Base-by-base conservation (phyloP, 2,888 invertebrate species). In the Euproctis similis region DNA sequence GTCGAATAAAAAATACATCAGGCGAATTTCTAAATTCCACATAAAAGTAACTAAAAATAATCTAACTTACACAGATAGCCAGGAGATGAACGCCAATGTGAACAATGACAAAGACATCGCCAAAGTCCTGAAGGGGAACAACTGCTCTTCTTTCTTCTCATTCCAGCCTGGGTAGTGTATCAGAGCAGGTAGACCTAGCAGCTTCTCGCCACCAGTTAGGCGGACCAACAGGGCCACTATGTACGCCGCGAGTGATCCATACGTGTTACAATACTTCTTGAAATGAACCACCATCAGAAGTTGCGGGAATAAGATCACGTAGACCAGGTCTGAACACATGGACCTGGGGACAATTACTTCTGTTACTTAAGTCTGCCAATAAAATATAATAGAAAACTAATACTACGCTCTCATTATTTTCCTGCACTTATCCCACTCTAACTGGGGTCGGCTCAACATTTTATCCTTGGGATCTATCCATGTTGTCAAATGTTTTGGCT, bases 241-340 rank as follows among this genome's bases (percentile, higher is more conserved):
- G 75, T 96, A 96, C 1, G 95, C 96, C 1, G 93, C 87, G 28
- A 99, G 85, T 21, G 97, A 97, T 17, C 98, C 98, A 75, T 99
- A 99, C 6, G 98, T 98, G 85, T 99, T 99, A 85, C 96, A 96
- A 70, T 94, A 88, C 45, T 92, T 88, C 73, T 94, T 93, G 82
- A 97, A 94, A 84, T 98, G 97, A 11, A 99, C 97, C 52, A 98
- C 98, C 92, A 97, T 97, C 54, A 98, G 87, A 11, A 99, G 90
- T 81, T 97, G 99, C 0, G 99, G 98, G 80, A 99, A 99, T 50
- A 99, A 89, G 65, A 99, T 97, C 50, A 98, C 97, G 87, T 98
- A 99, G 46, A 99, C 98, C 68, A 99, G 87, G 82, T 99, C 99
- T 24, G 98, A 97, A 81, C 98, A 98, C 90, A 99, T 94, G 41